These are phyloP conservation scores for Phymorhynchus buccinoides DNA, from an alignment of 1,140 invertebrate genomes.

Conservation along the genomic window DNA sequence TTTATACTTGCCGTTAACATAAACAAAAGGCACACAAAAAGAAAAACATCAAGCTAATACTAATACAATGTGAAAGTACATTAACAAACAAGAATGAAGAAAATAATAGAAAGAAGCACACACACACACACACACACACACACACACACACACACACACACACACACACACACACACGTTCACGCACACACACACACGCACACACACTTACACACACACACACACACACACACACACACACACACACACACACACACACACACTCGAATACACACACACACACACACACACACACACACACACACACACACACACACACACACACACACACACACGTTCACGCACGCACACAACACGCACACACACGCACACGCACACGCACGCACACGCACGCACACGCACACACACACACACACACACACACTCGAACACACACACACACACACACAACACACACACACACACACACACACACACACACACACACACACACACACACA, in stretches of 20 bases:
- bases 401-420: background rate
- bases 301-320: background rate
- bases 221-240: background rate
- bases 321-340: background rate
- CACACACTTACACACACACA: background rate
- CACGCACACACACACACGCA: too few relatives aligned
- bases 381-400: background rate
- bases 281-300: conserved; percentile 2
- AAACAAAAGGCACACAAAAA: too few relatives aligned
- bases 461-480: background rate
- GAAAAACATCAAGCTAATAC: too few relatives aligned
- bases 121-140: too few relatives aligned
- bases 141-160: too few relatives aligned
- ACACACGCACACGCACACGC: background rate
- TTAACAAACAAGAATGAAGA: too few relatives aligned
- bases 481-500: background rate
- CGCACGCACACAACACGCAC: background rate
- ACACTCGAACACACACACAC: background rate
- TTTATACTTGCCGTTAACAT: too few relatives aligned
- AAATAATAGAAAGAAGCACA: too few relatives aligned
- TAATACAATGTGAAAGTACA: too few relatives aligned
- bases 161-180: too few relatives aligned
- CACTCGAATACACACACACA: background rate
- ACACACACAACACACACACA: background rate
- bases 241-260: background rate